Conservation (phyloP, 1,140 invertebrate species). For the Drosophila varians region DNA sequence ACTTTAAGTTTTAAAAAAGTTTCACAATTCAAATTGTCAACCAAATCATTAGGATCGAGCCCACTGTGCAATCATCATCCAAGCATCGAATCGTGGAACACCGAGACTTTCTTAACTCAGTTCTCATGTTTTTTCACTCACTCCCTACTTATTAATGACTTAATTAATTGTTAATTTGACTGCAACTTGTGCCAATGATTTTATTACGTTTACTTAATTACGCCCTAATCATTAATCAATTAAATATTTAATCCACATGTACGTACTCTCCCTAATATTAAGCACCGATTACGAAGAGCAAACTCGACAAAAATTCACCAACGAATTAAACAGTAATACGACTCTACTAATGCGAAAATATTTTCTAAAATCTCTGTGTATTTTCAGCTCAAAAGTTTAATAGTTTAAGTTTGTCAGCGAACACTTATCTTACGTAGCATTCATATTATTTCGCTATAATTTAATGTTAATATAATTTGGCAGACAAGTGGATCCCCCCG, state of each 20-base stretch:
- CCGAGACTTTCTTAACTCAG: constrained; percentile 28
- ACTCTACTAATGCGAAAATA: constrained; percentile 58
- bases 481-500: constrained; percentile 26
- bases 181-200: constrained; percentile 83
- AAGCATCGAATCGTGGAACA: constrained; percentile 12
- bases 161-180: constrained; percentile 77
- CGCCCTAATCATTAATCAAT: constrained; percentile 59
- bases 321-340: constrained; percentile 18
- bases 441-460: constrained; percentile 44
- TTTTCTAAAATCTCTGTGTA: constrained; percentile 72
- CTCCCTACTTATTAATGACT: constrained; percentile 15
- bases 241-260: constrained; percentile 51
- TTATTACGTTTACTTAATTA: constrained; percentile 62
- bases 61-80: constrained; percentile 28
- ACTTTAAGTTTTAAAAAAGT: too few relatives aligned
- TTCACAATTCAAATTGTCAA: constrained; percentile 15
- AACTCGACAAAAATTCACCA: constrained; percentile 21
- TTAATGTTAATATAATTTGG: constrained; percentile 43
- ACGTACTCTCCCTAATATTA: constrained; percentile 47
- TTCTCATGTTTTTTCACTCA: constrained; percentile 38
- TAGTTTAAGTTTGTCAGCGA: constrained; percentile 65
- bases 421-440: constrained; percentile 43
- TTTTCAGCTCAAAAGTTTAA: constrained; percentile 81
- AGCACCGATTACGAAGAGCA: constrained; percentile 37
- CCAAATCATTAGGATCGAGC: constrained; percentile 8